These are phyloP conservation scores for Sinelater perroti DNA, from an alignment of 2,888 invertebrate species.

Conservation along the genomic window DNA sequence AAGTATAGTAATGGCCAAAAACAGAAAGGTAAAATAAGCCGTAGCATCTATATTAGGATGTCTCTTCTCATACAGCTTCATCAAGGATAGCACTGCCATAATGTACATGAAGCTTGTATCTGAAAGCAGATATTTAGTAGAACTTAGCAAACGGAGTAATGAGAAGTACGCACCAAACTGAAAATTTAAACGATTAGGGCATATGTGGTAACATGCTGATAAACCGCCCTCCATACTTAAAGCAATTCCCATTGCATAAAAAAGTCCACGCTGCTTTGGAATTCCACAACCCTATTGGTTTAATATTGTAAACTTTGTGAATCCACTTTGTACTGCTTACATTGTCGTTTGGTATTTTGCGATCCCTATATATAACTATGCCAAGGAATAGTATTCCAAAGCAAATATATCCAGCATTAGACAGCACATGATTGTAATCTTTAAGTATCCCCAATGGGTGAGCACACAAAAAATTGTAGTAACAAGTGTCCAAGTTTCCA, in stretches of 20 bases:
- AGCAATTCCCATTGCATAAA: constrained; percentile 86
- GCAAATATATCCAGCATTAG: constrained; percentile 83
- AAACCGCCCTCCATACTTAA: constrained; percentile 86
- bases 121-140: constrained; percentile 57
- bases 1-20: constrained; percentile 77
- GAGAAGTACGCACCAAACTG: constrained; percentile 83
- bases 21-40: constrained; percentile 79
- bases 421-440: constrained; percentile 88
- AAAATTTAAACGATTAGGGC: constrained; percentile 89
- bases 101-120: constrained; percentile 95
- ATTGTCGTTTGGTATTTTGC: background rate
- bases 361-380: constrained; percentile 31
- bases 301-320: no score
- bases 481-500: constrained; percentile 87
- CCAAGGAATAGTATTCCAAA: constrained; percentile 81
- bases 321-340: no score
- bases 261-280: constrained; percentile 81
- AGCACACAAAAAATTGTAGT: constrained; percentile 89
- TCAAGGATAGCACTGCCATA: constrained; percentile 83
- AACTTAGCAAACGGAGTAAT: background rate
- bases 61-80: constrained; percentile 86
- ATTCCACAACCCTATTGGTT: constrained; percentile 68
- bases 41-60: constrained; percentile 88
- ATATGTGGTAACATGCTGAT: constrained; percentile 88
- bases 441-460: constrained; percentile 77